These are phyloP conservation scores for western clawed frog (Xenopus tropicalis) DNA, from an alignment of 2,113 vertebrate genomes.

Conservation along the genomic window UCB_Xtro_10.0 CM004446.2:7626501-7627000, in stretches of 20 bases:
- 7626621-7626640: background rate
- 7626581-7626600: background rate
- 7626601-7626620: too few species aligned
- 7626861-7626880: background rate
- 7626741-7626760: slow-evolving; percentile 19
- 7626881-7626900: background rate
- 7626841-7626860: background rate
- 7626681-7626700: slow-evolving; percentile 19
- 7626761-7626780: slow-evolving; percentile 13
- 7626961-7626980: too few species aligned
- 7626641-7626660: slow-evolving; percentile 28
- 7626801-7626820: slow-evolving; percentile 6
- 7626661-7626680: slow-evolving; percentile 31
- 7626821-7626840: background rate
- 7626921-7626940: too few species aligned
- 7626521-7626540: too few species aligned
- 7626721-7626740: slow-evolving; percentile 30
- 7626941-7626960: too few species aligned
- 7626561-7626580: background rate
- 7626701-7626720: slow-evolving; percentile 15
- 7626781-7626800: slow-evolving; percentile 23
- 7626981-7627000: too few species aligned
- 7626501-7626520: too few species aligned
- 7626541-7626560: too few species aligned
- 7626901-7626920: too few species aligned